These are phyloP conservation scores for Phania funesta DNA, from an alignment of 2,888 invertebrate genomes.

Conservation along the genomic window DNA sequence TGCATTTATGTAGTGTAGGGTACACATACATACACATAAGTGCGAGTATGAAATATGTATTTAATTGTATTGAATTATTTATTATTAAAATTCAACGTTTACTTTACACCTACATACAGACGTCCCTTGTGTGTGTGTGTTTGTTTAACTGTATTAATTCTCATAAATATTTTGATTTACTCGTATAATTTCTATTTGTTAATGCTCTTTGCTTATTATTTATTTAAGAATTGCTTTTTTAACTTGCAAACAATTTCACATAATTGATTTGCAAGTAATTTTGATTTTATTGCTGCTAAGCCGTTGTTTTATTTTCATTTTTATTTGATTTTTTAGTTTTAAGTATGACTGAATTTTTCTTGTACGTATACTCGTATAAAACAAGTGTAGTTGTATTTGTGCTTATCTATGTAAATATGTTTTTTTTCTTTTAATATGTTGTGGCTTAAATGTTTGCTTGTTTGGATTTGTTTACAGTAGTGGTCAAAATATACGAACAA, in stretches of 20 bases:
- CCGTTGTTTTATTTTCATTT: conserved; percentile 70
- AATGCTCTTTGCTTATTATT: background rate
- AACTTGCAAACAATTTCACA: conserved; percentile 39
- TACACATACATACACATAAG: no score
- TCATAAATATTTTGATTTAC: background rate
- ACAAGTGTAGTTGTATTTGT: background rate
- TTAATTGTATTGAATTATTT: background rate
- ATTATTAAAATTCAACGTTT: background rate
- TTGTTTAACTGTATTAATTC: background rate
- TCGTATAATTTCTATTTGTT: background rate
- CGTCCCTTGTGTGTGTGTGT: background rate
- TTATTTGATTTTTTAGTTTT: background rate
- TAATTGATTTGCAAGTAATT: conserved; percentile 72
- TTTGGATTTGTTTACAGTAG: no score
- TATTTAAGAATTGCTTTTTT: conserved; percentile 4
- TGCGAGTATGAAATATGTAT: background rate
- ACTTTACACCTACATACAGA: background rate
- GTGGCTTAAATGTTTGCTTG: no score
- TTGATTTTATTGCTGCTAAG: conserved; percentile 80
- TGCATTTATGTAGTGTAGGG: background rate
- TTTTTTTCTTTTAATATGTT: background rate
- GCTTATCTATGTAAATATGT: background rate
- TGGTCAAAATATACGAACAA: no score
- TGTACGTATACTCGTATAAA: conserved; percentile 26
- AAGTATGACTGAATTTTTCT: background rate